phyloP scores from a whole-genome alignment of 2,113 vertebrate species.

The Chaetodon auriga region DNA sequence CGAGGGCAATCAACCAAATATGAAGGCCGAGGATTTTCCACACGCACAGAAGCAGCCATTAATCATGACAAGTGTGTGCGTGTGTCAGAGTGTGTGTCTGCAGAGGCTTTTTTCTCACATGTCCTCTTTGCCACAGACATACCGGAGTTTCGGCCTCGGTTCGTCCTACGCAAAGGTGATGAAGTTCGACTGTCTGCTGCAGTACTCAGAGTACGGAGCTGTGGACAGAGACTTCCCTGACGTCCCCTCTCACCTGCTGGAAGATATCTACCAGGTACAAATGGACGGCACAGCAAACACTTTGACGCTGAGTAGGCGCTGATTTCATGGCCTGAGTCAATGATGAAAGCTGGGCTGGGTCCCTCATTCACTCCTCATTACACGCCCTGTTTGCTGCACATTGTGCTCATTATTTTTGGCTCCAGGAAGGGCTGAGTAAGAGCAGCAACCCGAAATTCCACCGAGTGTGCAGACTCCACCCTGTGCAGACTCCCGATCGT shows the following conservation, averaged over 20 bases:
- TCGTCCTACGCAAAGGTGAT: conserved; percentile 82
- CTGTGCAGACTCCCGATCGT: too few relatives aligned
- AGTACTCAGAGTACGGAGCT: conserved; percentile 68
- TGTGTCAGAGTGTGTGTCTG: not conserved
- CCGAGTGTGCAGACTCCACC: too few relatives aligned
- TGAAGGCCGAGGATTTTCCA: conserved; percentile 41
- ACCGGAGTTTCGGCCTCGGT: conserved; percentile 79
- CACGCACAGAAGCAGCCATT: conserved; percentile 4
- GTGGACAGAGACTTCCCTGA: conserved; percentile 67
- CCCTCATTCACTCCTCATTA: too few relatives aligned
- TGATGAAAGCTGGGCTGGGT: too few relatives aligned
- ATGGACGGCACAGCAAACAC: not conserved
- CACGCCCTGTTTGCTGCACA: too few relatives aligned
- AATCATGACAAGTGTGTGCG: not conserved
- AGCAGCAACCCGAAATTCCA: too few relatives aligned
- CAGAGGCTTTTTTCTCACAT: not conserved
- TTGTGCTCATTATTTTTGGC: too few relatives aligned
- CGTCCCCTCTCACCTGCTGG: conserved; percentile 66
- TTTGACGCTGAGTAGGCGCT: not conserved
- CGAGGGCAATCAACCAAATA: conserved; percentile 1
- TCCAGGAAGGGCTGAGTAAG: too few relatives aligned
- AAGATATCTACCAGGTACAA: conserved; percentile 83
- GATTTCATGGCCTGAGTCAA: too few relatives aligned
- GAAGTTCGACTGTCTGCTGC: conserved; percentile 75
- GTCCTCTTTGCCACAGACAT: conserved; percentile 68